Conservation (phyloP, 2,113 vertebrate species). For the Peromyscus californicus region DNA sequence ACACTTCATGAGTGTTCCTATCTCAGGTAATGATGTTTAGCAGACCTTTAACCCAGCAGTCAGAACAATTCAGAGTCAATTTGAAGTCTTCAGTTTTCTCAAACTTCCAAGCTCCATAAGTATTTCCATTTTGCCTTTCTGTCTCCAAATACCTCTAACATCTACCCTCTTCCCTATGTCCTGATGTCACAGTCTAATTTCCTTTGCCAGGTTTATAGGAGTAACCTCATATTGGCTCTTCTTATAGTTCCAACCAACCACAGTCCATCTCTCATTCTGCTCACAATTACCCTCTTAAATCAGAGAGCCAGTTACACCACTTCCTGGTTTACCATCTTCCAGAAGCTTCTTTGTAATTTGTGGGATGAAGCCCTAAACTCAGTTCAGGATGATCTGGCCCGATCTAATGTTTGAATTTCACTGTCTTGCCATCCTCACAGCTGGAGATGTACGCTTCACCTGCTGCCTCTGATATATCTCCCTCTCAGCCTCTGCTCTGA, state of each 20-base stretch:
- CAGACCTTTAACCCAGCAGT: neutral
- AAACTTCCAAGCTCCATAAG: neutral
- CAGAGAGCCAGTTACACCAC: neutral
- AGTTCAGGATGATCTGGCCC: neutral
- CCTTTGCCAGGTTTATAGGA: neutral
- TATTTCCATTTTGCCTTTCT: neutral
- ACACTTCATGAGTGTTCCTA: neutral
- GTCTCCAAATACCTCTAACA: neutral
- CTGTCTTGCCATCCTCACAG: neutral
- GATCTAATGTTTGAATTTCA: neutral
- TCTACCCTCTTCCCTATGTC: fast-evolving
- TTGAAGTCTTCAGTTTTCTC: slow-evolving; percentile 6
- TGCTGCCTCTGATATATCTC: neutral
- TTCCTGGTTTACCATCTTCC: neutral
- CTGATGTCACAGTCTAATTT: neutral
- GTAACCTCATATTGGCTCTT: neutral
- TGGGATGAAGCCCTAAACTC: neutral
- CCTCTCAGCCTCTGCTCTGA: neutral
- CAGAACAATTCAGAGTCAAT: neutral
- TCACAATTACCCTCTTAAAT: neutral
- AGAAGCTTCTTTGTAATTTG: neutral
- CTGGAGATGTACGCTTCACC: neutral
- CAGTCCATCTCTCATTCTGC: neutral
- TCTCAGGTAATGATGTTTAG: slow-evolving; percentile 30
- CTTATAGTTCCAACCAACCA: neutral